Evolutionary conservation across 2,888 invertebrate species (phyloP), one percentile per base, ranked within the genome.

Genomic region (Ceraclea dissimilis): DNA sequence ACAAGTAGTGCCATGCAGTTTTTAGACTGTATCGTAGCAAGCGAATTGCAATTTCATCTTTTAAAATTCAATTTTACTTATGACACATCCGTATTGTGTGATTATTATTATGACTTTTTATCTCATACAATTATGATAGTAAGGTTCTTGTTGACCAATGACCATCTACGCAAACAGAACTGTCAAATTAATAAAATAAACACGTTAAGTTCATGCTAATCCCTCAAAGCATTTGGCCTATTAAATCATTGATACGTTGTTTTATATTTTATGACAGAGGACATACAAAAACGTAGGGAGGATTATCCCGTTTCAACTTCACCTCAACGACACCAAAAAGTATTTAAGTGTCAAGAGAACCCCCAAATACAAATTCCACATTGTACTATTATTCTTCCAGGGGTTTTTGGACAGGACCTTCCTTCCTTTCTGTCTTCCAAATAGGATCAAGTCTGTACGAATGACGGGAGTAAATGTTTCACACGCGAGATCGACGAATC

Each of bases 271-370:
- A 39, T 16, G 16, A 39, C n/a, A 39, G 39, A 39, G 39, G 39
- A 39, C n/a, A 13, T 5, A 39, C 39, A 39, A 39, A 39, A 39
- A 5, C n/a, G 16, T 39, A 13, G 39, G 39, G 39, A 39, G 13
- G 39, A 39, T 39, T 39, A 39, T 39, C 39, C 39, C 39, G 39
- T 13, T 39, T 39, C 13, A 39, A 39, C n/a, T 39, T 39, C 39
- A 39, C 39, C 39, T 39, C 39, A 39, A 39, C 39, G 39, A 39
- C 39, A 39, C 39, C 39, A 13, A 39, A 39, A 39, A 39, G 39
- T 39, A 39, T 39, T 39, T 39, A 39, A 39, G 39, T 39, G 39
- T 39, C 39, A 39, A 39, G 39, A 39, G 39, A 39, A 39, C 2
- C 39, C 39, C 13, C 16, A 16, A 39, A 39, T 16, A 39, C 39